phyloP scores from a whole-genome alignment of 2,797 vertebrate species.

The Antrozous pallidus region DNA sequence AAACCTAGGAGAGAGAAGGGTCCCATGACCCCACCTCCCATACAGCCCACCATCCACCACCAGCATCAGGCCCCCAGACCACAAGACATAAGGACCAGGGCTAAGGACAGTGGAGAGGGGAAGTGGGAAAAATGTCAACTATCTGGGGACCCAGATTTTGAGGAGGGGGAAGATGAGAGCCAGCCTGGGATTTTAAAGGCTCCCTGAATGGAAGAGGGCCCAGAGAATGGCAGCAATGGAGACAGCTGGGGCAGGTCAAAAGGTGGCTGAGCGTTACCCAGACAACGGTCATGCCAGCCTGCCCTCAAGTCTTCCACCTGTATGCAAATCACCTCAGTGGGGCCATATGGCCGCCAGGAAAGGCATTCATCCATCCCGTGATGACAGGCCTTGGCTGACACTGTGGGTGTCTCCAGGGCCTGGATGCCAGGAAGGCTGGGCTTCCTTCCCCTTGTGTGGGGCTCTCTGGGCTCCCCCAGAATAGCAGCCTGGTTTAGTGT shows the following conservation, averaged over 20 bases:
- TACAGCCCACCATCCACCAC: not conserved
- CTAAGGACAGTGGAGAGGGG: not conserved
- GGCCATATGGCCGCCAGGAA: conserved; percentile 83
- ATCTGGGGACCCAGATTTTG: not conserved
- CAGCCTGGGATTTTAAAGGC: conserved; percentile 47
- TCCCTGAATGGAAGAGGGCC: conserved; percentile 44
- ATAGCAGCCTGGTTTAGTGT: not conserved
- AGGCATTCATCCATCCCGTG: conserved; percentile 66
- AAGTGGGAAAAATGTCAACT: not conserved
- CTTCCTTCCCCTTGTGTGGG: not conserved
- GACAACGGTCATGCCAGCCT: conserved; percentile 61
- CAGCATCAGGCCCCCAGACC: not conserved
- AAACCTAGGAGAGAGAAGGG: conserved; percentile 82
- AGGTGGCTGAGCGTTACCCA: conserved; percentile 61
- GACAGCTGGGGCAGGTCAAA: conserved; percentile 57
- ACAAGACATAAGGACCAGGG: not conserved
- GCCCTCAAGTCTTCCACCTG: conserved; percentile 88
- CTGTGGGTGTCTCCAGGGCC: not conserved
- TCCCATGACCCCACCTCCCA: not conserved
- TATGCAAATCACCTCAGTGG: conserved; percentile 87
- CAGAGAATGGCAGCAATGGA: conserved; percentile 41
- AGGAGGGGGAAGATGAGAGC: not conserved
- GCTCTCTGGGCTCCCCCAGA: not conserved
- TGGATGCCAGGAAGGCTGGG: not conserved
- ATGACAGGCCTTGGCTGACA: conserved; percentile 16